phyloP scores from a whole-genome alignment of 64 coral and sea anemone genomes.

The Catalaphyllia jardinei region DNA sequence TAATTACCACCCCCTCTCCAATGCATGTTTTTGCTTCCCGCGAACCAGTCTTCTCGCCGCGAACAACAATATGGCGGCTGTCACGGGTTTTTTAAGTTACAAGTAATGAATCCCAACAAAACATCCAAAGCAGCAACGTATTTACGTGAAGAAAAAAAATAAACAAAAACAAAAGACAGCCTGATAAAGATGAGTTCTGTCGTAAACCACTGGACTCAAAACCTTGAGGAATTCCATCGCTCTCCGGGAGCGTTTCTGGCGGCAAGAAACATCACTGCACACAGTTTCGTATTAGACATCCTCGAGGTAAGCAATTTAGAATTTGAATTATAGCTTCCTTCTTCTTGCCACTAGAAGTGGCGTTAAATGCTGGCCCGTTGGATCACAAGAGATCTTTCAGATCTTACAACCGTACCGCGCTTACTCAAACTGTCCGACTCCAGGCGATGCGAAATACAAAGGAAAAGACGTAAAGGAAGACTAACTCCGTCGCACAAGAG shows the following conservation, averaged over 20 bases:
- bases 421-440: no score
- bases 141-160: not conserved
- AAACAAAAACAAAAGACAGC: not conserved
- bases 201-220: not conserved
- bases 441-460: no score
- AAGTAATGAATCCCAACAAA: not conserved
- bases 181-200: not conserved
- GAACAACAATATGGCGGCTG: not conserved
- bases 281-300: slow-evolving; percentile 52
- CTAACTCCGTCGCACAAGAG: no score
- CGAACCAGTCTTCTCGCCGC: not conserved
- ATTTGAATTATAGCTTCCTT: no score
- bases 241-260: slow-evolving; percentile 11
- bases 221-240: slow-evolving; percentile 25
- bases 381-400: no score
- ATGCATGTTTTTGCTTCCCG: not conserved
- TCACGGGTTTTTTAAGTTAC: not conserved
- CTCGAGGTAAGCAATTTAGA: slow-evolving; percentile 15
- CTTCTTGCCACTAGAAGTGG: no score
- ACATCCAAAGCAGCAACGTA: not conserved
- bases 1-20: not conserved
- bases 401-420: no score
- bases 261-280: slow-evolving; percentile 3
- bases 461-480: no score
- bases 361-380: no score